A percentile compares a stretch with the other conserved stretches of the same genome.
Evolutionary conservation across 2,797 vertebrate species (phyloP).

Genomic region (Rhabdomys pumilio): DNA sequence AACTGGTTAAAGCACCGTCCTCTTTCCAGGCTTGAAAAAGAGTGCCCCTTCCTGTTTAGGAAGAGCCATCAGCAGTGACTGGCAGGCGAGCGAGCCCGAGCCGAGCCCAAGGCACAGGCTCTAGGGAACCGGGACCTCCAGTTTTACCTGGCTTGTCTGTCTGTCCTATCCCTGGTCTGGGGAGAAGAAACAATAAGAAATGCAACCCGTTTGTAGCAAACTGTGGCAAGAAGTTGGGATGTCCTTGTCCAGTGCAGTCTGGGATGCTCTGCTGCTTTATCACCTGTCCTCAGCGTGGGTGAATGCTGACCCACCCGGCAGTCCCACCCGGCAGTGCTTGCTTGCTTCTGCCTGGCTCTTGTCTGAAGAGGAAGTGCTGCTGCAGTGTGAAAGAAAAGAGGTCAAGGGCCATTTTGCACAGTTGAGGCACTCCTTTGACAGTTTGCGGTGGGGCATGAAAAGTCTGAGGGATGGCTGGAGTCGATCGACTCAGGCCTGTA

Average conservation of each 20-base stretch:
- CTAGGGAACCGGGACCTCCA: rapidly evolving
- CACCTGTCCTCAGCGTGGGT: neutral
- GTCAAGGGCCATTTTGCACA: neutral
- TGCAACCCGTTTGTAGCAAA: neutral
- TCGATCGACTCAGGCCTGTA: neutral
- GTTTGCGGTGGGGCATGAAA: neutral
- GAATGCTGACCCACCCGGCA: too few relatives aligned
- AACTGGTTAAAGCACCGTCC: conserved; percentile 71
- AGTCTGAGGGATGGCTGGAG: conserved; percentile 17
- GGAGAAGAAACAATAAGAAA: neutral
- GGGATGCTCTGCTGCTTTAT: too few relatives aligned
- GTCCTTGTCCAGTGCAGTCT: rapidly evolving
- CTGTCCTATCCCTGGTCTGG: neutral
- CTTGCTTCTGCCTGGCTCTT: neutral
- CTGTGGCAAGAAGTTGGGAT: neutral
- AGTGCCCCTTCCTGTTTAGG: neutral
- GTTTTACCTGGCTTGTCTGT: neutral
- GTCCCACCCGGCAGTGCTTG: neutral
- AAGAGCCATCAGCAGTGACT: neutral
- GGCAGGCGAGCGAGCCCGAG: neutral
- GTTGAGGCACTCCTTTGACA: neutral
- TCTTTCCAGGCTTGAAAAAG: conserved; percentile 40
- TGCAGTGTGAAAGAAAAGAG: neutral
- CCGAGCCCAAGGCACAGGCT: neutral
- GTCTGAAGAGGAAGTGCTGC: neutral